Conservation (phyloP, 2,797 vertebrate genomes). For the Periophthalmus magnuspinnatus region DNA sequence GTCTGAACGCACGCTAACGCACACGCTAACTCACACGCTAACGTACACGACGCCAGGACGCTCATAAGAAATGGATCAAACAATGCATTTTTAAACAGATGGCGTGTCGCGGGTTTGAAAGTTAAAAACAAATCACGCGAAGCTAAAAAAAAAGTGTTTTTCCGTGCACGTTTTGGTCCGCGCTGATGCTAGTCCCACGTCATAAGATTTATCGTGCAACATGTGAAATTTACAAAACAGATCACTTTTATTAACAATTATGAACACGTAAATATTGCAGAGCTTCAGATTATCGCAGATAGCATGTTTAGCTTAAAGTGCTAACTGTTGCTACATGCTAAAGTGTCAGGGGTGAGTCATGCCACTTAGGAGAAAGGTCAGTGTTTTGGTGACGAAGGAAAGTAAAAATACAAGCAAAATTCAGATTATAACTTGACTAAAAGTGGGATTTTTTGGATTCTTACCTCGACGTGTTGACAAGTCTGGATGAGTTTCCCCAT, state of each 20-base stretch:
- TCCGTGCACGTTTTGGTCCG: too few relatives aligned
- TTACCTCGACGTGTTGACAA: slow-evolving; percentile 95
- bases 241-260: background rate
- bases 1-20: slow-evolving; percentile 5
- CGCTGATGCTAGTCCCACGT: background rate
- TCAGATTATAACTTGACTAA: background rate
- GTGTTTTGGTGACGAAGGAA: background rate
- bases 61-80: slow-evolving; percentile 9
- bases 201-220: slow-evolving; percentile 1
- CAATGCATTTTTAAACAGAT: background rate
- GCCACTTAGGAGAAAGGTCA: background rate
- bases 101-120: background rate
- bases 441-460: slow-evolving; percentile 40
- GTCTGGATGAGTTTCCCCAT: slow-evolving; percentile 95
- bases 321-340: slow-evolving; percentile 26
- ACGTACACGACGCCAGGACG: slow-evolving; percentile 5
- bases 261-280: background rate
- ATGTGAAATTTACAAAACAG: background rate
- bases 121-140: too few relatives aligned
- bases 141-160: too few relatives aligned
- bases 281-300: background rate
- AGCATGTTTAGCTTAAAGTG: background rate
- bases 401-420: background rate
- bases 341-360: background rate
- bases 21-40: slow-evolving; percentile 19